A percentile compares a stretch with the other conserved stretches of the same genome.
These are phyloP conservation scores for Garrulus glandarius DNA, from an alignment of 2,797 vertebrate genomes.

Conservation along the genomic window DNA sequence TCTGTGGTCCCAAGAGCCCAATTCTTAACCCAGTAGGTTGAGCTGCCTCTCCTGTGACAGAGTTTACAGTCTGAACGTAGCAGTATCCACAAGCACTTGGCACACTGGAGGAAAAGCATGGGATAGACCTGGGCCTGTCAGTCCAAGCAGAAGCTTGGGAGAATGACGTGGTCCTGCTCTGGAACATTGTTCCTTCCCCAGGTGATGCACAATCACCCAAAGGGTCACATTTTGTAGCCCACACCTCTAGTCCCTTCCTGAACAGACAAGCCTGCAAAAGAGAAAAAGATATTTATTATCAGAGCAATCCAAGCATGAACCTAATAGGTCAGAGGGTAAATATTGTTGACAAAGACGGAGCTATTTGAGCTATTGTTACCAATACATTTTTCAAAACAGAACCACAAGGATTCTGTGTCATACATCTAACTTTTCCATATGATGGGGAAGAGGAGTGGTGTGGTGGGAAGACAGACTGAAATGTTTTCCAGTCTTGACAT, in stretches of 20 bases:
- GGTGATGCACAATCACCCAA: not conserved
- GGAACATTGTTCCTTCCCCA: not conserved
- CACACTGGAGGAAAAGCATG: not conserved
- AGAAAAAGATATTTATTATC: not conserved
- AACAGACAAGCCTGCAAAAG: not conserved
- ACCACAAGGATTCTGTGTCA: not conserved
- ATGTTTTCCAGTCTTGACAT: not conserved
- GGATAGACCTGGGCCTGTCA: not conserved
- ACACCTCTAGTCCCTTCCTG: not conserved
- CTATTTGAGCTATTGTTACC: fast-evolving
- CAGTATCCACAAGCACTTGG: not conserved
- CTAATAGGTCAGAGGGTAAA: not conserved
- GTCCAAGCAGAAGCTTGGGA: not conserved
- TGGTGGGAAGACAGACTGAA: not conserved
- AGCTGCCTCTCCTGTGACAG: not conserved
- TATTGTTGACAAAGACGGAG: not conserved
- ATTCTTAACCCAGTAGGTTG: fast-evolving
- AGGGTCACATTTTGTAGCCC: not conserved
- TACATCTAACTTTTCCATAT: not conserved
- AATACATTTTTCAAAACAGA: not conserved
- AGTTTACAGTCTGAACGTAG: not conserved
- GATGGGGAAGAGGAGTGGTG: too few species aligned
- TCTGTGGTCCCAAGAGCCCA: not conserved
- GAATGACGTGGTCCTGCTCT: not conserved
- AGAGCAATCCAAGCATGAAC: not conserved